Conservation (phyloP, 1,140 invertebrate genomes). For the Diploscapter pachys region DNA sequence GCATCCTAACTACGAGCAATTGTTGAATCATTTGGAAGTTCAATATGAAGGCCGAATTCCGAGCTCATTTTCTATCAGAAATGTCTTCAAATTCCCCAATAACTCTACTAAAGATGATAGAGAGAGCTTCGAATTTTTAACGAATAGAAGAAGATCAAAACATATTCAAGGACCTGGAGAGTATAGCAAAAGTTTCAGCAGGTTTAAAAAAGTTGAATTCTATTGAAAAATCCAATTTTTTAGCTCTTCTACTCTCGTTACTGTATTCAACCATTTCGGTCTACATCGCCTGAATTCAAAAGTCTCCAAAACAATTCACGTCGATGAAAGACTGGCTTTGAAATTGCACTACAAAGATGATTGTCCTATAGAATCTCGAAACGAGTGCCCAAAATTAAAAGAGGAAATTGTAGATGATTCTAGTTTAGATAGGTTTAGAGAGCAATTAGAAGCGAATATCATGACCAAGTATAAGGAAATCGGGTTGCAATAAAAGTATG, state of each 20-base stretch:
- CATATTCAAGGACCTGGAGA: conserved; percentile 27
- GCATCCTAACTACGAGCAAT: conserved; percentile 64
- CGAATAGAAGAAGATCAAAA: conserved; percentile 60
- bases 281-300: conserved; percentile 67
- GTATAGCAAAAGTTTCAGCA: conserved; percentile 70
- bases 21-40: conserved; percentile 15
- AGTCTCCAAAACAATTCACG: conserved; percentile 63
- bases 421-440: conserved; percentile 38
- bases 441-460: conserved; percentile 11
- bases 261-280: conserved; percentile 90
- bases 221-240: neutral
- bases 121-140: conserved; percentile 46
- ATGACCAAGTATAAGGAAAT: too few relatives aligned
- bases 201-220: conserved; percentile 41
- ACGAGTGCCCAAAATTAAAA: conserved; percentile 39
- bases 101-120: conserved; percentile 39
- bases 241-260: conserved; percentile 67
- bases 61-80: conserved; percentile 68
- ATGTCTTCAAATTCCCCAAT: conserved; percentile 68
- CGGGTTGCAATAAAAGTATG: too few relatives aligned
- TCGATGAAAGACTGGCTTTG: conserved; percentile 77
- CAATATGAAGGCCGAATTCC: conserved; percentile 40
- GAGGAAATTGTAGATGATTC: conserved; percentile 30
- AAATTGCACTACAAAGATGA: conserved; percentile 87
- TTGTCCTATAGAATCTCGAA: conserved; percentile 67